Conservation (phyloP, 2,113 vertebrate genomes). For the Limnothrissa miodon region DNA sequence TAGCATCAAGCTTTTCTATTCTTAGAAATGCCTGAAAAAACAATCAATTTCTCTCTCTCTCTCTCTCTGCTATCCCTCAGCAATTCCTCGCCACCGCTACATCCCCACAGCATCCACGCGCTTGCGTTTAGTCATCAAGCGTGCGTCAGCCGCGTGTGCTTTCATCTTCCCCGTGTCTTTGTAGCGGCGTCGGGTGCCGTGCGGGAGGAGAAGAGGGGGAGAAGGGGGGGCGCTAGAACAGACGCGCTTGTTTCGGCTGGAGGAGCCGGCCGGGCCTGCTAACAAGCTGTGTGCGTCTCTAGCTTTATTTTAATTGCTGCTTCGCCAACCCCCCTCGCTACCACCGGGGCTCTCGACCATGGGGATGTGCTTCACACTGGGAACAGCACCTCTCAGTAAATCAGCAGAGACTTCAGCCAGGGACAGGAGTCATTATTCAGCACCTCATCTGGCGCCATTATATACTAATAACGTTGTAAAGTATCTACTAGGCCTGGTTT, state of each 20-base stretch:
- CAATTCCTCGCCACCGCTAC: neutral
- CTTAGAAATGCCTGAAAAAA: slow-evolving; percentile 43
- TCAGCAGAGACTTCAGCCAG: neutral
- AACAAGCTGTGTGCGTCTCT: neutral
- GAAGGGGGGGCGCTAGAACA: neutral
- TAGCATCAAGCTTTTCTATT: slow-evolving; percentile 45
- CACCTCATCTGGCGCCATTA: neutral
- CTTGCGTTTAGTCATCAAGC: neutral
- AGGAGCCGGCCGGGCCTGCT: neutral
- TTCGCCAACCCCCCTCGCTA: neutral
- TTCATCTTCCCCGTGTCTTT: neutral
- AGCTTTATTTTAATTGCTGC: slow-evolving; percentile 10
- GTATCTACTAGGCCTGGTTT: neutral
- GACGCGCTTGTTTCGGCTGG: neutral
- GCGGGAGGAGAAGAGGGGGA: too few relatives aligned
- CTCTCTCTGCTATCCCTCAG: neutral
- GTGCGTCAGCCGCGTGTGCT: neutral
- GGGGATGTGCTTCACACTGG: neutral
- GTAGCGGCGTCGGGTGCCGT: neutral
- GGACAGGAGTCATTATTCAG: neutral
- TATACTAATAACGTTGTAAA: neutral
- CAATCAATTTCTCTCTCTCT: neutral
- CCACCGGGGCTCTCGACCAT: neutral
- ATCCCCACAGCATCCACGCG: neutral
- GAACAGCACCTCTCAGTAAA: neutral